These are phyloP conservation scores for Stenotaenia linearis DNA, from an alignment of 2,888 invertebrate genomes.

Conservation along the genomic window DNA sequence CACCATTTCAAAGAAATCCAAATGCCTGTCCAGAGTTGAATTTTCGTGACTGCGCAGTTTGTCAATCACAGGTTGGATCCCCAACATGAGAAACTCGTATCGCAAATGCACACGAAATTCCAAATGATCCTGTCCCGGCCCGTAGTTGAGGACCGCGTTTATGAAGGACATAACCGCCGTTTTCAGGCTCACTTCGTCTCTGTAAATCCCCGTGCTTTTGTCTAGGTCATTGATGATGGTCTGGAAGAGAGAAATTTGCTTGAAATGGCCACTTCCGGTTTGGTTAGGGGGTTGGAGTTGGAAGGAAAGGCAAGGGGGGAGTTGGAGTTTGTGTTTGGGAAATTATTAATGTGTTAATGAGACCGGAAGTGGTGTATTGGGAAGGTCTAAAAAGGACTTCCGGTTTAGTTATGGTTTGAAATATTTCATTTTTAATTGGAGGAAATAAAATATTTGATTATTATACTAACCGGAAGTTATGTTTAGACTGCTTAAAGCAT, in stretches of 20 bases:
- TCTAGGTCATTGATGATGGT: slow-evolving; percentile 87
- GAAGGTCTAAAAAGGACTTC: too few species aligned
- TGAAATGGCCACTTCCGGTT: too few species aligned
- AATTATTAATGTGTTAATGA: too few species aligned
- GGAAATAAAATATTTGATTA: too few species aligned
- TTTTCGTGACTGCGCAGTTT: slow-evolving; percentile 88
- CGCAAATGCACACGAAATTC: slow-evolving; percentile 92
- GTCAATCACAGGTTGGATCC: slow-evolving; percentile 91
- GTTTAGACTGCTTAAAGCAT: too few species aligned
- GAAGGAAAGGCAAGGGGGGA: too few species aligned
- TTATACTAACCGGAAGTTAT: too few species aligned
- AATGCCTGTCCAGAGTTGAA: slow-evolving; percentile 84
- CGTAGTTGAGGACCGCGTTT: slow-evolving; percentile 92
- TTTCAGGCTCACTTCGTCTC: slow-evolving; percentile 87
- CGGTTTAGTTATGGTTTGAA: too few species aligned
- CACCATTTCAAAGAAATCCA: slow-evolving; percentile 98
- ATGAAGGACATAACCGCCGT: slow-evolving; percentile 97
- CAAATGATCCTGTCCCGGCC: slow-evolving; percentile 78
- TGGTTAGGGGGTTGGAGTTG: too few species aligned
- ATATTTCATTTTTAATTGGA: too few species aligned
- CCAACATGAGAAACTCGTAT: slow-evolving; percentile 93
- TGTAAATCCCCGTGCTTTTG: slow-evolving; percentile 80
- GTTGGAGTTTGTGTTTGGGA: too few species aligned
- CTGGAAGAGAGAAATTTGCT: slow-evolving; percentile 46
- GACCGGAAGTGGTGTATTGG: too few species aligned